Evolutionary conservation across 2,797 vertebrate genomes (phyloP).

Genomic region (Catamblyrhynchus diadema): DNA sequence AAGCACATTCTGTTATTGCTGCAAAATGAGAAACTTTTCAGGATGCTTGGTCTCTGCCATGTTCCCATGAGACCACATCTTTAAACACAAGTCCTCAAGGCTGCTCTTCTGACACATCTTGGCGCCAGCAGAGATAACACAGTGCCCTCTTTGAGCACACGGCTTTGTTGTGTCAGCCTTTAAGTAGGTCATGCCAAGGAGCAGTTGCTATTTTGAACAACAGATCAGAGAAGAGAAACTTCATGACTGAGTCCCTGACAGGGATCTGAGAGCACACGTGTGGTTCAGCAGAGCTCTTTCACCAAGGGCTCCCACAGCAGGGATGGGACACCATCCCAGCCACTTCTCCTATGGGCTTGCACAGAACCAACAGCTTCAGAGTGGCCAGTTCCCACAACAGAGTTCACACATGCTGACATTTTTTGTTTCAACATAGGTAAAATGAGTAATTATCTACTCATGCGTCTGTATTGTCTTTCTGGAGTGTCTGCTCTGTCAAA

Average conservation of each 20-base stretch:
- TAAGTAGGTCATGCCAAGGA: not conserved
- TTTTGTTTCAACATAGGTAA: not conserved
- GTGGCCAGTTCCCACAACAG: not conserved
- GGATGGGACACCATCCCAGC: not conserved
- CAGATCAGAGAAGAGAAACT: not conserved
- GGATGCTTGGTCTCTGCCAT: not conserved
- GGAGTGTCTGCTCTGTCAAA: not conserved
- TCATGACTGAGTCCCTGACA: not conserved
- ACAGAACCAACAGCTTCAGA: not conserved
- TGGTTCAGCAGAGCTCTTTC: not conserved
- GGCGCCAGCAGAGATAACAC: not conserved
- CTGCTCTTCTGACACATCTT: not conserved
- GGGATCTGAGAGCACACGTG: accelerated
- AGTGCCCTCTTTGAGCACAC: not conserved
- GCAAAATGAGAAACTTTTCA: not conserved
- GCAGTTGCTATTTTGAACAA: not conserved
- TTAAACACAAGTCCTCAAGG: not conserved
- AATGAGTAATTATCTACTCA: not conserved
- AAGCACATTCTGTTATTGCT: not conserved
- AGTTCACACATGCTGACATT: not conserved
- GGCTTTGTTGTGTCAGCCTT: not conserved
- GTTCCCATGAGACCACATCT: not conserved
- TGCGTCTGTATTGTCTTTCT: not conserved
- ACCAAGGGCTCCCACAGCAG: not conserved
- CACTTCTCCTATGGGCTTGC: not conserved